phyloP scores from a whole-genome alignment of 1,140 invertebrate genomes.

The Octopus bimaculoides region DNA sequence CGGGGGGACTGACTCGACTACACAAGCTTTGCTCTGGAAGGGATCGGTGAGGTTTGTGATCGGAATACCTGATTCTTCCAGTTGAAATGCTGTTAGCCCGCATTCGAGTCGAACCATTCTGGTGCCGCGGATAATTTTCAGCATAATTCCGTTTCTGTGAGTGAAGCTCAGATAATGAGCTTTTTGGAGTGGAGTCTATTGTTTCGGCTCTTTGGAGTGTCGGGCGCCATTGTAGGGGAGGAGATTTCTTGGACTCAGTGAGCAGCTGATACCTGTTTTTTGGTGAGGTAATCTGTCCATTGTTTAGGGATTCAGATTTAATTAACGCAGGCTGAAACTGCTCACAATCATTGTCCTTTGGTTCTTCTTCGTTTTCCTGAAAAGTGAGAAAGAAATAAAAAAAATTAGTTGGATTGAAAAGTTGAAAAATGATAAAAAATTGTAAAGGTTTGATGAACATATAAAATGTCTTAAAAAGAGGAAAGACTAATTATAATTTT shows the following conservation, averaged over 20 bases:
- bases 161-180: not conserved
- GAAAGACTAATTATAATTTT: no score
- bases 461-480: no score
- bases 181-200: not conserved
- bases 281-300: not conserved
- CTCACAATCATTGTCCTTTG: constrained; percentile 14
- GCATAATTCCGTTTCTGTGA: not conserved
- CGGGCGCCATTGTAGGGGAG: not conserved
- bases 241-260: not conserved
- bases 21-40: not conserved
- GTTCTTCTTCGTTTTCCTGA: constrained; percentile 22
- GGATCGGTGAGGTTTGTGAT: not conserved
- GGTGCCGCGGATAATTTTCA: not conserved
- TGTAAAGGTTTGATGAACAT: no score
- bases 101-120: not conserved
- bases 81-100: not conserved
- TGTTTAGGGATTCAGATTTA: not conserved
- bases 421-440: no score
- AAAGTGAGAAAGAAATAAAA: no score
- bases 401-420: no score
- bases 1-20: not conserved
- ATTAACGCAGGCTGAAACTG: not conserved
- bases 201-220: not conserved
- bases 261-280: not conserved
- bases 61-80: not conserved